Conservation (phyloP, 2,888 invertebrate genomes). For the Oligia strigilis region DNA sequence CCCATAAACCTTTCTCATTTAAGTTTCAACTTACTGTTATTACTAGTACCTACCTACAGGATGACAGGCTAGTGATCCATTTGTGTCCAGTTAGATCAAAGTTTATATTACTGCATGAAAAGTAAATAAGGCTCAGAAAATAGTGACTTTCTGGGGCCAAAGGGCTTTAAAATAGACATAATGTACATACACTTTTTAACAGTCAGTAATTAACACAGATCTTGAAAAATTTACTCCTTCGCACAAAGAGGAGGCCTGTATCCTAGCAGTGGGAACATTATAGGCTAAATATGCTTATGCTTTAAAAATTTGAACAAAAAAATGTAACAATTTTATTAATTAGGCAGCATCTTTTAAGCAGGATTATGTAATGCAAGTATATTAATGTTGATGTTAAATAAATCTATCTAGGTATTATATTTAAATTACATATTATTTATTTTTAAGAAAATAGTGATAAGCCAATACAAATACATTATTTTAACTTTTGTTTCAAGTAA, state of each 20-base stretch:
- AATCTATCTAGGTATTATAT: not conserved
- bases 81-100: not conserved
- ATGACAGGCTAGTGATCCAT: not conserved
- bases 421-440: not conserved
- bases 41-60: not conserved
- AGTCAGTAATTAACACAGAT: too few relatives aligned
- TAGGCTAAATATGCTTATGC: not conserved
- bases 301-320: not conserved
- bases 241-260: not conserved
- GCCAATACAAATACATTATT: not conserved
- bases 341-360: not conserved
- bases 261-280: not conserved
- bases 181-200: not conserved
- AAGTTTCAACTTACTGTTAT: conserved; percentile 10
- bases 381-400: not conserved
- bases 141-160: not conserved
- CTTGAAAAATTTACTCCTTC: not conserved
- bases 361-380: not conserved
- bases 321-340: not conserved
- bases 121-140: not conserved
- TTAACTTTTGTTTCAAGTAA: not conserved
- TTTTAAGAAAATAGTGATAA: not conserved
- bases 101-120: not conserved
- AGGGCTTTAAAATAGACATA: not conserved
- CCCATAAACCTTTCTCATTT: conserved; percentile 16